Base-by-base conservation (phyloP, 1,140 invertebrate genomes). In the Diachasmimorpha longicaudata region DNA sequence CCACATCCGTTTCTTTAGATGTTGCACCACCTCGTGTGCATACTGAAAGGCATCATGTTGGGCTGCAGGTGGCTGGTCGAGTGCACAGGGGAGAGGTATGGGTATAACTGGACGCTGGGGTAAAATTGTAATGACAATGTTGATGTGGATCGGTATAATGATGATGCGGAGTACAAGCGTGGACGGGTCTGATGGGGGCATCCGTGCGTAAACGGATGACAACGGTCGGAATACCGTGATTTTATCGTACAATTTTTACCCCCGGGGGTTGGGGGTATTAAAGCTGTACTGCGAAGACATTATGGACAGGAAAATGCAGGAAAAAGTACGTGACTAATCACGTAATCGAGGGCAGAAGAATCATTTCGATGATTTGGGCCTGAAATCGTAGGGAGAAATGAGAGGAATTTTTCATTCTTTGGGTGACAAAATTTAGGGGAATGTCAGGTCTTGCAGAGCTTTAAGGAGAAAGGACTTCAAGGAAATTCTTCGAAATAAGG, bases 151-250 rank as follows among this genome's bases (percentile, higher is more conserved):
- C 81, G 79, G 77, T 70, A 76, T 85, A 81, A 82, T 83, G 84
- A 85, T 85, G 80, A 85, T 83, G 79, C 78, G 76, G 58, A 79
- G 77, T 75, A 73, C 80, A 73, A 66, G 77, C 81, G 66, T 66
- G 52, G 48, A 39, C 37, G 66, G 46, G 67, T 66, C 79, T 72
- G 80, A 79, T 77, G 82, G 77, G 70, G 70, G 84, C 85, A 87
- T 87, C 82, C 86, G 85, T 87, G 86, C 85, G 85, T 87, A 86
- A 84, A 85, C 74, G 48, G 76, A 77, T 68, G 72, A 79, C 78
- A 69, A 42, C 58, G 70, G 36, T 46, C 16, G 14, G 48, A 19
- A n/a, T 6, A 16, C 3, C 48, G 48, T 4, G 14, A 14, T 19
- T n/a, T 55, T 19, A 55, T 4, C 6, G 14, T 6, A 1, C 4